phyloP scores from a whole-genome alignment of 2,113 vertebrate species.

The Amphiprion percula region DNA sequence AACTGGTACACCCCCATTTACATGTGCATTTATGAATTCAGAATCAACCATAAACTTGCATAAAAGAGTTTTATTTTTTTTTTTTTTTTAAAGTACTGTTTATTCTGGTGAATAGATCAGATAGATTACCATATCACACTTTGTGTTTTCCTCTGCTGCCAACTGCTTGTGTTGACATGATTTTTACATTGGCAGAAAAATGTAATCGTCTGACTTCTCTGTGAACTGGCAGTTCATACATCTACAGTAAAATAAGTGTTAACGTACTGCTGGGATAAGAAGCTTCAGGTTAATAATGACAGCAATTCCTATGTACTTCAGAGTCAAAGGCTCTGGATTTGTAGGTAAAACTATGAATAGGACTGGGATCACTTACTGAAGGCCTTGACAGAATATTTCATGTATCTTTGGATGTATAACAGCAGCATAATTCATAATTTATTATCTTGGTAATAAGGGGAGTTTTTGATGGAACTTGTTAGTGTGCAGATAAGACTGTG shows the following conservation, averaged over 20 bases:
- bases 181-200: neutral
- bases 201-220: neutral
- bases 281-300: conserved; percentile 5
- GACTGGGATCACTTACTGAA: conserved; percentile 18
- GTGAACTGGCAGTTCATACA: neutral
- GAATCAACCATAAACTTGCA: neutral
- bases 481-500: conserved; percentile 29
- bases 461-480: conserved; percentile 28
- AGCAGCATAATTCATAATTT: conserved; percentile 1
- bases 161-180: neutral
- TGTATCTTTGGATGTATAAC: conserved; percentile 25
- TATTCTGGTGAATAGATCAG: neutral
- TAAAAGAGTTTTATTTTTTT: too few relatives aligned
- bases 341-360: neutral
- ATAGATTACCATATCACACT: neutral
- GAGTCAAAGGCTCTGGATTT: neutral
- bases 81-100: neutral
- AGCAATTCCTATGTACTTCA: neutral
- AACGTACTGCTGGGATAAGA: neutral
- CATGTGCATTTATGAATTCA: neutral
- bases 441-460: conserved; percentile 12
- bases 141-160: neutral
- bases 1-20: too few relatives aligned
- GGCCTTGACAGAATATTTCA: conserved; percentile 5
- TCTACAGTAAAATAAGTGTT: neutral